Evolutionary conservation across 2,888 invertebrate genomes (phyloP).

Genomic region (Athetis lepigone): DNA sequence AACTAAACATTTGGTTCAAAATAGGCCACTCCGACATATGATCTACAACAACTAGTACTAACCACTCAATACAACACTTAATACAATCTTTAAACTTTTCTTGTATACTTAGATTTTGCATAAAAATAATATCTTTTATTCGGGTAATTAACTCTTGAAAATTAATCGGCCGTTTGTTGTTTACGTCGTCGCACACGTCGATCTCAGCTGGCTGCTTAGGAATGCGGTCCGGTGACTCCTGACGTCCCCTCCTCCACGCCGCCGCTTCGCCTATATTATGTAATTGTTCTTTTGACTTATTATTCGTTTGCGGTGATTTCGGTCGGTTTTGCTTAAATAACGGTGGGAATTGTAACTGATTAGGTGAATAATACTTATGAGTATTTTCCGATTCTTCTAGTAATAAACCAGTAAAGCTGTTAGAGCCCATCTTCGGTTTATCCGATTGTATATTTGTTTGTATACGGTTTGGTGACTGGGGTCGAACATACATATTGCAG

Average conservation of each 20-base stretch:
- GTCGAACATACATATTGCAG: slow-evolving; percentile 4
- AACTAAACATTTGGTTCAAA: slow-evolving; percentile 10
- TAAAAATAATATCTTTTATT: slow-evolving; percentile 5
- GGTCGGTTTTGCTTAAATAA: too few relatives aligned
- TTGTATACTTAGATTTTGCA: slow-evolving; percentile 3
- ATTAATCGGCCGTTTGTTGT: not conserved
- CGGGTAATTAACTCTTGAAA: slow-evolving; percentile 6
- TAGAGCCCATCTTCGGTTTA: too few relatives aligned
- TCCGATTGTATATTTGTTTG: too few relatives aligned
- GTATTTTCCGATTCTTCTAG: too few relatives aligned
- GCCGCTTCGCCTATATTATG: not conserved
- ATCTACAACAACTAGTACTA: slow-evolving; percentile 2
- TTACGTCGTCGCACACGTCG: slow-evolving; percentile 2
- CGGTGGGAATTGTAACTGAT: too few relatives aligned
- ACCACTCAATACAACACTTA: slow-evolving; percentile 5
- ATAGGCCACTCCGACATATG: slow-evolving; percentile 10
- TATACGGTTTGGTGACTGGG: not conserved
- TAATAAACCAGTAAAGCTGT: too few relatives aligned
- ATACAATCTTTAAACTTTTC: slow-evolving; percentile 1
- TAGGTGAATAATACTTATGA: too few relatives aligned
- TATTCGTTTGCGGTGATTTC: slow-evolving; percentile 1
- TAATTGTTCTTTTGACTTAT: not conserved
- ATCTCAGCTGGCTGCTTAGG: not conserved
- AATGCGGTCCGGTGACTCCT: slow-evolving; percentile 1
- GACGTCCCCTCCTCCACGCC: too few relatives aligned